Conservation (phyloP, 1,140 invertebrate genomes). For the Drosophila setifemur region DNA sequence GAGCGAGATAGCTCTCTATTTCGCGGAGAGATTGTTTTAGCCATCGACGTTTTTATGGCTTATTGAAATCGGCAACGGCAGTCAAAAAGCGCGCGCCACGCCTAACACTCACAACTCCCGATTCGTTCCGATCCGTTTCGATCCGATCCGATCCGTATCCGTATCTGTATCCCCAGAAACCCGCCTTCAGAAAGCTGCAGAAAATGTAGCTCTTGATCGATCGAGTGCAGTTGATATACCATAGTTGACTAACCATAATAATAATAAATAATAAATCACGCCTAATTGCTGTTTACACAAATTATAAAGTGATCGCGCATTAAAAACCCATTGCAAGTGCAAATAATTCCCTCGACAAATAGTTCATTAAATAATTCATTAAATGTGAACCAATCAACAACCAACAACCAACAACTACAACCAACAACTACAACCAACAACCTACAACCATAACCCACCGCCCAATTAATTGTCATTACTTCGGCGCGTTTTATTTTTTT, state of each 20-base stretch:
- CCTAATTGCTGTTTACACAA: conserved; percentile 43
- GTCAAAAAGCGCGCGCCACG: conserved; percentile 66
- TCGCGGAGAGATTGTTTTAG: conserved; percentile 44
- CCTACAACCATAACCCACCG: too few relatives aligned
- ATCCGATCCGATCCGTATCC: conserved; percentile 5
- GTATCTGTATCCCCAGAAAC: not conserved
- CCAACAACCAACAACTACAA: not conserved
- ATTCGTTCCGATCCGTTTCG: conserved; percentile 6
- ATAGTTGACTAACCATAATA: not conserved
- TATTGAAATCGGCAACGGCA: conserved; percentile 61
- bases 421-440: too few relatives aligned
- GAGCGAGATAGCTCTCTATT: conserved; percentile 23
- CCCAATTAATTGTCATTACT: not conserved
- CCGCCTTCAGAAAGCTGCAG: not conserved
- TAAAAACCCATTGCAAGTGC: conserved; percentile 71
- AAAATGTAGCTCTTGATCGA: conserved; percentile 30
- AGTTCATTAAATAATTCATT: conserved; percentile 60
- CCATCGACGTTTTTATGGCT: conserved; percentile 59
- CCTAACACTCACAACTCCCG: conserved; percentile 41
- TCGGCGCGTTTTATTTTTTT: conserved; percentile 1
- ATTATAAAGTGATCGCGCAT: conserved; percentile 76
- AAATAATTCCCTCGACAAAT: conserved; percentile 51
- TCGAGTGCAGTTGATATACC: conserved; percentile 1
- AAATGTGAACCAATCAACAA: conserved; percentile 24
- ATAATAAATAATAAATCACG: not conserved